These are phyloP conservation scores for Leptinotarsa peninsularis DNA, from an alignment of 2,888 invertebrate genomes.

Conservation along the genomic window DNA sequence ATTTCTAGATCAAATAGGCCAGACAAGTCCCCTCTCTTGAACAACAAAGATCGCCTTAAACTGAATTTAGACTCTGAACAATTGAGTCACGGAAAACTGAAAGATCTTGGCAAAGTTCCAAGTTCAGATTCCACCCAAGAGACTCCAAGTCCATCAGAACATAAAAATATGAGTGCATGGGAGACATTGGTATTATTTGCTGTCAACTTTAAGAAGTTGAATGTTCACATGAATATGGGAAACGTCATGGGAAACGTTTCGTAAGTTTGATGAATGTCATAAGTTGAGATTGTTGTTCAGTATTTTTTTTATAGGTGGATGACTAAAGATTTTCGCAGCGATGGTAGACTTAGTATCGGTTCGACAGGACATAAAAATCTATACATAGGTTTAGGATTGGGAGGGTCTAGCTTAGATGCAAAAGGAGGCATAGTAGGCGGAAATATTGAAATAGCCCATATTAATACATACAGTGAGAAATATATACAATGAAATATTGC, in stretches of 20 bases:
- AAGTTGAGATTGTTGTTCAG: background rate
- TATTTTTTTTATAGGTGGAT: slow-evolving; percentile 76
- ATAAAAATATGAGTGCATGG: slow-evolving; percentile 84
- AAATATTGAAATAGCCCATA: slow-evolving; percentile 89
- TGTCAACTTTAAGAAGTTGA: slow-evolving; percentile 94
- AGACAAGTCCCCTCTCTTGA: slow-evolving; percentile 62
- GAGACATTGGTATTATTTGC: slow-evolving; percentile 96
- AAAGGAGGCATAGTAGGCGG: slow-evolving; percentile 98
- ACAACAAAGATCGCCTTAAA: slow-evolving; percentile 70
- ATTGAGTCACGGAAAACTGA: slow-evolving; percentile 66
- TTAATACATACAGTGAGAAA: slow-evolving; percentile 82
- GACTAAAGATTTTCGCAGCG: slow-evolving; percentile 91
- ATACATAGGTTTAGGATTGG: slow-evolving; percentile 88
- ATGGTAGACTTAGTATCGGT: slow-evolving; percentile 92
- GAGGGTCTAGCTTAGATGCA: slow-evolving; percentile 92
- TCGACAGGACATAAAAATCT: slow-evolving; percentile 95
- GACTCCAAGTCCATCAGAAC: slow-evolving; percentile 72
- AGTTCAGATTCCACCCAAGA: slow-evolving; percentile 68
- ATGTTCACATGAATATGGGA: slow-evolving; percentile 99
- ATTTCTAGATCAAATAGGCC: slow-evolving; percentile 43
- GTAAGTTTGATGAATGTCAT: slow-evolving; percentile 55
- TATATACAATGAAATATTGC: background rate
- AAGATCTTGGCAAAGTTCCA: slow-evolving; percentile 70
- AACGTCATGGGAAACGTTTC: slow-evolving; percentile 99
- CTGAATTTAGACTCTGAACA: slow-evolving; percentile 70